These are phyloP conservation scores for Anorthoa munda DNA, from an alignment of 2,888 invertebrate genomes.

Conservation along the genomic window DNA sequence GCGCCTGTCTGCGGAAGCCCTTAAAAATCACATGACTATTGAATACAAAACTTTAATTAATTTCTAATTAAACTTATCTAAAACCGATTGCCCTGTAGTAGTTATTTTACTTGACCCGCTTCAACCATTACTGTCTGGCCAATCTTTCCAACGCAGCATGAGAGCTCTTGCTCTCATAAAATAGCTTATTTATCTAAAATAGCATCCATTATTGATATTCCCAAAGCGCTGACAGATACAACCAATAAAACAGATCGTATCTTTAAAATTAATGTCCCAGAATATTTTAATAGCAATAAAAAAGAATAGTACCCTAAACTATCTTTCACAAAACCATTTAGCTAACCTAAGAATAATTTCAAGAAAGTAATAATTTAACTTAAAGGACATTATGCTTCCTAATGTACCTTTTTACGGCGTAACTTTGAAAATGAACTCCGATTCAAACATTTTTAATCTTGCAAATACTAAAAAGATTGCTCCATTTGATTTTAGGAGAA, in stretches of 20 bases:
- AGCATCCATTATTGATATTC: not conserved
- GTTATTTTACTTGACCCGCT: too few species aligned
- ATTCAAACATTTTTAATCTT: constrained; percentile 56
- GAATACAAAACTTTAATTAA: too few species aligned
- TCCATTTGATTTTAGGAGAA: constrained; percentile 42
- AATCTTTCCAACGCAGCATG: too few species aligned
- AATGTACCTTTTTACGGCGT: constrained; percentile 60
- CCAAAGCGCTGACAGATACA: constrained; percentile 1
- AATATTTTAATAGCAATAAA: constrained; percentile 35
- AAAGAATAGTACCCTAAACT: constrained; percentile 32
- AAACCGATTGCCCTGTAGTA: too few species aligned
- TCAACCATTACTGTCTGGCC: too few species aligned
- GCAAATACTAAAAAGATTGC: constrained; percentile 32
- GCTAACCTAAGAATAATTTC: constrained; percentile 40
- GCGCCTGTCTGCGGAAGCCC: not conserved
- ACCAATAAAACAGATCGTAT: constrained; percentile 18
- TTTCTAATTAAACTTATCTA: too few species aligned
- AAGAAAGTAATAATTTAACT: constrained; percentile 55
- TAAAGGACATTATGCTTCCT: constrained; percentile 45
- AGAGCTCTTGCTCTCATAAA: not conserved
- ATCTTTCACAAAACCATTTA: constrained; percentile 45
- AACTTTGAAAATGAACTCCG: constrained; percentile 51
- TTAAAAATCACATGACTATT: not conserved
- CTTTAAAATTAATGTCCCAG: constrained; percentile 4
- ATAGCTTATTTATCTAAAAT: not conserved